Evolutionary conservation across 2,797 vertebrate genomes (phyloP), one percentile per base, ranked within the genome.

Genomic region (Leuciscus waleckii): DNA sequence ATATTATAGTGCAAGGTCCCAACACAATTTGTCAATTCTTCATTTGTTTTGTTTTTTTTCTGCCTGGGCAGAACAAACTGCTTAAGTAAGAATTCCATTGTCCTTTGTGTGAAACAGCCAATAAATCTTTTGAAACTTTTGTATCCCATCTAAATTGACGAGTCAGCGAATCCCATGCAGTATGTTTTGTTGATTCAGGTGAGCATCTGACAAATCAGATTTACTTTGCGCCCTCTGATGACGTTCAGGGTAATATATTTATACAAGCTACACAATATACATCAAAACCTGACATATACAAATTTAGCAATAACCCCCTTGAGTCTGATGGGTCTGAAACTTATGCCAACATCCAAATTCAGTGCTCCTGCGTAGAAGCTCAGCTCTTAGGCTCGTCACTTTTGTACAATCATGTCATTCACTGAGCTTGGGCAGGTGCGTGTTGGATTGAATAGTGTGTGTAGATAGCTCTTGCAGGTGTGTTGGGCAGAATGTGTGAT

Each of bases 111-210:
- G 23, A 61, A 85, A 73, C 41, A 73, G 16, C 67, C 77, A 65
- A 85, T 85, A 85, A 79, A 85, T 85, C 76, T 79, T 77, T 77
- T 16, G 74, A 68, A 84, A 70, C 75, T 69, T 84, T 79, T 71
- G 75, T 54, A 70, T 67, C 67, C 37, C 19, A 26, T 32, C 29
- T 65, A 71, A 79, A 85, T 8, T 23, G 51, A 73, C 0, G 76
- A 80, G 41, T 85, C 76, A 10, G 77, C 54, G 0, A 85, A 85
- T 73, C 56, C 43, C 39, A 63, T 6, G 54, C 41, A 5, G 2
- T 84, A 21, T 85, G 29, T 73, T 80, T 74, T 74, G 39, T 73
- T 74, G 69, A 74, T 74, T 74, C 39, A 71, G 67, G 32, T 35
- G 3, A 56, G 83, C 13, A 5, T 70, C 65, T 84, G 75, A 58